Percentiles rank a stretch among this genome's conserved stretches.
Evolutionary conservation across 2,113 vertebrate genomes (phyloP).

Genomic region (Phasianus colchicus): DNA sequence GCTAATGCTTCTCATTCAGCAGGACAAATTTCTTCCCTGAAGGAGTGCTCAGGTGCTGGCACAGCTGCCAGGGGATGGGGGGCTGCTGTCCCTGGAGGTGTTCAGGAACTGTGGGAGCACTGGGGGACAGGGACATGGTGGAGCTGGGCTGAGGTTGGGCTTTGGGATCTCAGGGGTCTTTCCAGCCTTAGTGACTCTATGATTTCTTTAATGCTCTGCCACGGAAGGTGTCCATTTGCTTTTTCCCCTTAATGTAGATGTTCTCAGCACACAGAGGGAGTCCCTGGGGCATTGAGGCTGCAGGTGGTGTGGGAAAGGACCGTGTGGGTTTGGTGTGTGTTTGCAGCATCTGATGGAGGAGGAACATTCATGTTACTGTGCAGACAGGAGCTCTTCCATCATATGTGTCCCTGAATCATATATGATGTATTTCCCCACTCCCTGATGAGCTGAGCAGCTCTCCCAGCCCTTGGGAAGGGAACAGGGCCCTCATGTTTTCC

Average conservation of each 20-base stretch:
- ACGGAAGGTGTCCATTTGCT: accelerated
- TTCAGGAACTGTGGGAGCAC: too few species aligned
- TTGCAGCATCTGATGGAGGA: not conserved
- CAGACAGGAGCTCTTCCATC: not conserved
- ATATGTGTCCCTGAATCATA: not conserved
- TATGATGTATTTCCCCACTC: accelerated
- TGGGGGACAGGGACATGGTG: too few species aligned
- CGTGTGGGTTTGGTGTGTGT: accelerated
- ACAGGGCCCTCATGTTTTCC: not conserved
- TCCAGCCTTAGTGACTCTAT: too few species aligned
- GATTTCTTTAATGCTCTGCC: not conserved
- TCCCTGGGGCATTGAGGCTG: not conserved
- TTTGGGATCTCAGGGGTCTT: too few species aligned
- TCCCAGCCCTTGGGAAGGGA: not conserved
- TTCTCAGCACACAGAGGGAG: not conserved
- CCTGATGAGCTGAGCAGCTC: accelerated
- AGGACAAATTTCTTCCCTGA: too few species aligned
- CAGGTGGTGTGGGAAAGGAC: accelerated
- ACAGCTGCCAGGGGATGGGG: too few species aligned
- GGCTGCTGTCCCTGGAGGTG: too few species aligned
- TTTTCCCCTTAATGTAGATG: not conserved
- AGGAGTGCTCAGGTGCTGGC: too few species aligned
- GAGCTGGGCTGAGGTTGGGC: too few species aligned
- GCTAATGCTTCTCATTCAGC: not conserved
- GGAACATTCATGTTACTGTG: accelerated